Base-by-base conservation (phyloP, 1,140 invertebrate species). In the Coptotermes formosanus region DNA sequence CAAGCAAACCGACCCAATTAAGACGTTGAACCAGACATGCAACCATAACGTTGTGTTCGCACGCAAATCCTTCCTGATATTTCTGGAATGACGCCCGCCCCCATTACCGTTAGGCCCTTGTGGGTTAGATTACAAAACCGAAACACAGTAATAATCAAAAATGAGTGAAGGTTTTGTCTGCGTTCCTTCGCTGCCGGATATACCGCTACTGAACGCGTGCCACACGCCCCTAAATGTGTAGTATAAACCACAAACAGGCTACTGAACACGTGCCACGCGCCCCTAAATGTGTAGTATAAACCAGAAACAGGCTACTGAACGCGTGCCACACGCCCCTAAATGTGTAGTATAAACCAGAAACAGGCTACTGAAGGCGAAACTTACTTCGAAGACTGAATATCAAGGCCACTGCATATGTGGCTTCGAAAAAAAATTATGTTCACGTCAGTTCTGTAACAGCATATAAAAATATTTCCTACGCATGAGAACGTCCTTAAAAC, bases 11-110 rank as follows among this genome's bases (percentile, higher is more conserved):
- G 7, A 19, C 19, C 59, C 59, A 64, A 64, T 64, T 64, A 64
- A 64, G 64, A 75, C 64, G 64, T 75, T 30, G 25, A n/a, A 16
- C 14, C 7, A 75, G 64, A n/a, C 64, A 75, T 75, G 64, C 64
- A 75, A 75, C 64, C 64, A 25, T n/a, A 75, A 30, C n/a, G 25
- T 16, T 75, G 64, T 12, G 9, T 30, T 75, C 2, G 64, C 64
- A 75, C 64, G 64, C 64, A 75, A 75, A 30, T n/a, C 64, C 7
- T 30, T 75, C 64, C 64, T 55, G 52, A 21, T 21, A 21, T 55
- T 21, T 55, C 52, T 55, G 64, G 9, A n/a, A 30, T 75, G 25
- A 75, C n/a, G 87, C 87, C 8, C n/a, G 14, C 25, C 64, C n/a
- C 16, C 64, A 25, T 30, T 75, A 9, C 16, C 52, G 0, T 4